Base-by-base conservation (phyloP, 2,888 invertebrate species). In the Tuta absoluta region DNA sequence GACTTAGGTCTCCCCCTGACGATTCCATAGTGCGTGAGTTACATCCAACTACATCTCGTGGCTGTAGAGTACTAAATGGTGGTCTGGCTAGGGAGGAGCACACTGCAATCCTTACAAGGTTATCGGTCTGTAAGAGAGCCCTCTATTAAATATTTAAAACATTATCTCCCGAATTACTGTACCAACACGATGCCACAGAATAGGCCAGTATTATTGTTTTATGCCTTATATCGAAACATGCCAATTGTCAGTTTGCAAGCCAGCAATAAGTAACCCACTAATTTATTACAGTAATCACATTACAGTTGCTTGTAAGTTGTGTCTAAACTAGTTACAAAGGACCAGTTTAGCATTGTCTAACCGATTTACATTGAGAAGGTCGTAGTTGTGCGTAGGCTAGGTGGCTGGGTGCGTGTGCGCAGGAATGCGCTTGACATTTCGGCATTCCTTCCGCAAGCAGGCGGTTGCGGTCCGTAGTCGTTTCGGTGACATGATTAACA, bases 341-440 rank as follows among this genome's bases (percentile, higher is more conserved):
- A 19, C 37, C 58, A 19, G 38, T 38, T 24, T 28, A n/a, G 21
- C 56, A 58, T 58, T 58, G 58, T 58, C 58, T 60, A 38, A 51
- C 71, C 77, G 79, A 83, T 84, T 84, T 86, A 84, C 87, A 87
- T 87, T 87, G 87, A 87, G 87, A 87, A 87, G 87, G 87, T 82
- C 87, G 51, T 23, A 11, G 85, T 67, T 73, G 76, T 75, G 81
- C 79, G 82, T 80, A 77, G 79, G 77, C 79, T 76, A 74, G 82
- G 81, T 79, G 81, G 41, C 41, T 41, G 17, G 45, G 33, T 33
- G 33, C 33, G 33, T 8, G 4, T 33, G 33, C 33, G 33, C 33
- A 33, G 67, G 67, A 65, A 67, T 67, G 67, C 67, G 61, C 57
- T 59, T 64, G 67, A 67, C 67, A 67, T 67, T 67, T 65, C 58